phyloP scores from a whole-genome alignment of 1,140 invertebrate genomes.

The Ditylenchus dipsaci region DNA sequence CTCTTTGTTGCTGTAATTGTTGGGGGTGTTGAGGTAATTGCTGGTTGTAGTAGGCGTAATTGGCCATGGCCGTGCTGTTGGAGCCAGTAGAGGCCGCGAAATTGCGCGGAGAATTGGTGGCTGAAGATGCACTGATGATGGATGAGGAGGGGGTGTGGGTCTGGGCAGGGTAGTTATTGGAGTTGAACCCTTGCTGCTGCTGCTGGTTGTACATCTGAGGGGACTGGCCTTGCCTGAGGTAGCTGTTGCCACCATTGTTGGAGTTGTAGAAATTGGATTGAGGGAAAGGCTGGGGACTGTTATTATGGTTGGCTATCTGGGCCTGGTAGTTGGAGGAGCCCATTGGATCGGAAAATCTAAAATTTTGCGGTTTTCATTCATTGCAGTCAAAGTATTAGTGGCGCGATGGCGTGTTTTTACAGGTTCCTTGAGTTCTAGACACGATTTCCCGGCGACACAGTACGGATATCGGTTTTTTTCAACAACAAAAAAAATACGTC shows the following conservation, averaged over 20 bases:
- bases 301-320: background rate
- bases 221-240: background rate
- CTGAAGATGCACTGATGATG: slow-evolving; percentile 8
- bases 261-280: background rate
- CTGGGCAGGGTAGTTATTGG: background rate
- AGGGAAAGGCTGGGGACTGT: background rate
- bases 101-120: background rate
- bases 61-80: background rate
- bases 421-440: no score
- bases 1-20: slow-evolving; percentile 2
- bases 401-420: no score
- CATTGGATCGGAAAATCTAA: slow-evolving; percentile 1
- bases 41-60: slow-evolving; percentile 7
- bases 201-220: background rate
- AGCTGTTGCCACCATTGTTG: background rate
- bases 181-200: background rate
- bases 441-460: no score
- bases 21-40: slow-evolving; percentile 9
- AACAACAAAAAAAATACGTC: no score
- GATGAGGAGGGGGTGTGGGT: background rate
- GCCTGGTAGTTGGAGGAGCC: background rate
- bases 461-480: no score
- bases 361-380: background rate
- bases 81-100: background rate
- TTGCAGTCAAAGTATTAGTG: no score